These are phyloP conservation scores for Guaruba guarouba DNA, from an alignment of 2,113 vertebrate genomes.

Conservation along the genomic window DNA sequence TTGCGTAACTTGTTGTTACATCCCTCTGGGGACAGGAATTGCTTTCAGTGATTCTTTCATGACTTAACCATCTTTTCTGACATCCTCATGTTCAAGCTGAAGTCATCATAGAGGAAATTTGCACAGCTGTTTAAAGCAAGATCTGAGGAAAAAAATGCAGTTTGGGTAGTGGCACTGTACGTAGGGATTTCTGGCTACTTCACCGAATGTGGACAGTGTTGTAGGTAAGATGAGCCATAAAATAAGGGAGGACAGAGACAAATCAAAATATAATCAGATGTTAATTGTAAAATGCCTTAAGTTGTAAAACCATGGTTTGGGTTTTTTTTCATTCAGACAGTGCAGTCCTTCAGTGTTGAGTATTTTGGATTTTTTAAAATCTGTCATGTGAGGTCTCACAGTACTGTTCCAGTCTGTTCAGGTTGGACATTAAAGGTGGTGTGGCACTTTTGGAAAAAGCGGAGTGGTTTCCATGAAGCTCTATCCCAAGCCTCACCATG, in stretches of 20 bases:
- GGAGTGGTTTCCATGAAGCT: not conserved
- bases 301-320: not conserved
- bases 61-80: not conserved
- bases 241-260: not conserved
- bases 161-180: not conserved
- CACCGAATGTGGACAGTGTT: not conserved
- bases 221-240: not conserved
- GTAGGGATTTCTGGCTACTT: not conserved
- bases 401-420: not conserved
- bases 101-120: not conserved
- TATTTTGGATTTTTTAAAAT: not conserved
- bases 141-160: not conserved
- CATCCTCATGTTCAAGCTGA: not conserved
- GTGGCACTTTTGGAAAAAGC: not conserved
- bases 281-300: not conserved
- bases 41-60: not conserved
- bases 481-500: not conserved
- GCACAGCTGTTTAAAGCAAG: not conserved
- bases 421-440: not conserved
- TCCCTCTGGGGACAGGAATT: not conserved
- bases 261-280: not conserved
- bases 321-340: not conserved
- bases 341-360: not conserved
- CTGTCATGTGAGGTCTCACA: not conserved
- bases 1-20: constrained; percentile 39